Conservation (phyloP, 2,888 invertebrate genomes). For the Platypus cylindrus region DNA sequence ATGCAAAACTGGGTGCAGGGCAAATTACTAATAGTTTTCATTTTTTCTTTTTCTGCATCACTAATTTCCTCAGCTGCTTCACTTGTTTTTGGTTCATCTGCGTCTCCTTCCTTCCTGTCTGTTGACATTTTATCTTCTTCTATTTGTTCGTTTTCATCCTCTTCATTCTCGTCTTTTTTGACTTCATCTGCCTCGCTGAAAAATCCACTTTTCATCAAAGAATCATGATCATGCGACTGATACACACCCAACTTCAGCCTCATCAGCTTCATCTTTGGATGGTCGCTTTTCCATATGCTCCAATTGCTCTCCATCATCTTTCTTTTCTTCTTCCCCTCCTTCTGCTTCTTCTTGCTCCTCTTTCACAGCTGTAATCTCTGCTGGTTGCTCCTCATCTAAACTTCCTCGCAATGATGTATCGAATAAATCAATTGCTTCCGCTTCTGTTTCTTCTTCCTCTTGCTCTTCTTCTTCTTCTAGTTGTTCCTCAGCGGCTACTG, state of each 20-base stretch:
- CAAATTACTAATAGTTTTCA: no score
- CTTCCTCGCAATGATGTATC: background rate
- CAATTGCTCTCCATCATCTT: constrained; percentile 6
- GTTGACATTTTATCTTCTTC: background rate
- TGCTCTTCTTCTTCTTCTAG: constrained; percentile 13
- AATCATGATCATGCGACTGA: no score
- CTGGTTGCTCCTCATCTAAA: background rate
- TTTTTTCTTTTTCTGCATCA: constrained; percentile 1
- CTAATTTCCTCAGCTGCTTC: background rate
- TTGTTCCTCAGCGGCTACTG: constrained; percentile 7
- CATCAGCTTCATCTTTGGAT: constrained; percentile 8
- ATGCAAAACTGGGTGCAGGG: no score
- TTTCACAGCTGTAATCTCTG: background rate
- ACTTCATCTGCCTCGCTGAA: constrained; percentile 8
- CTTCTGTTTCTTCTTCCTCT: constrained; percentile 5
- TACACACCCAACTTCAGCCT: background rate
- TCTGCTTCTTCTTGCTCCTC: constrained; percentile 8
- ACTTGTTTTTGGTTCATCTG: background rate
- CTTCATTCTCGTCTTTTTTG: constrained; percentile 11
- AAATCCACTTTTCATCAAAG: no score
- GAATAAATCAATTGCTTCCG: constrained; percentile 2
- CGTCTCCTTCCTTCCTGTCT: background rate
- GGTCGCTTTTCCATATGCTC: constrained; percentile 5
- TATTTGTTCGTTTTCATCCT: constrained; percentile 9
- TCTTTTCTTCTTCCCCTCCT: constrained; percentile 5